Evolutionary conservation across 2,113 vertebrate genomes (phyloP), one percentile per base, ranked within the genome.

Genomic region (Panthera tigris): DNA sequence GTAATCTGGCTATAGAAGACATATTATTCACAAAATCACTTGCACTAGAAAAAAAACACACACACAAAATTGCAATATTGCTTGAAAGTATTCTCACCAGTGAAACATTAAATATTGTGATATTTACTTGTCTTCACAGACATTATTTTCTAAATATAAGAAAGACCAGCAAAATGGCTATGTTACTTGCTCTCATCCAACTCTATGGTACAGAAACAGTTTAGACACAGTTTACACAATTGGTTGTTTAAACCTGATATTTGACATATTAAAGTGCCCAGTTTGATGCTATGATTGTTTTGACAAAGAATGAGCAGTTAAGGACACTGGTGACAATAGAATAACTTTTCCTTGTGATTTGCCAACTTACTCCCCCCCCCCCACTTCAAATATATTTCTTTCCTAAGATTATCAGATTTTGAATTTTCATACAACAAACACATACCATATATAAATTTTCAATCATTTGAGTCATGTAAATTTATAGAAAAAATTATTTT

Each of bases 91-190:
- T 74, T 57, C 14, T 68, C 48, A 55, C 57, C 15, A 79, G 21
- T 80, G 96, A 65, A 27, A 92, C 4, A 66, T 76, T 97, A 55
- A 96, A 55, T 69, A 65, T 23, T 94, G 7, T 86, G 27, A n/a
- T 41, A 39, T 71, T 74, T 78, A 66, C 4, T 69, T 93, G 25
- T 86, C 15, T 65, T 86, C 66, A 71, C 2, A 82, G 15, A 89
- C 7, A 45, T 3, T 39, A 19, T 88, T 52, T 65, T 80, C 29
- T 78, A 92, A 92, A 74, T 63, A 79, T 41, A 68, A 57, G 0
- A 10, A 48, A 63, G 31, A 48, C 7, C 18, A 78, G 12, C n/a
- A 52, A 83, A 61, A 68, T 25, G 2, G 14, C 13, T 68, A 39
- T 55, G 14, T 39, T 69, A 80, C 7, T 73, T 69, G 45, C 41